These are phyloP conservation scores for Perca fluviatilis DNA, from an alignment of 2,113 vertebrate species.

Conservation along the genomic window DNA sequence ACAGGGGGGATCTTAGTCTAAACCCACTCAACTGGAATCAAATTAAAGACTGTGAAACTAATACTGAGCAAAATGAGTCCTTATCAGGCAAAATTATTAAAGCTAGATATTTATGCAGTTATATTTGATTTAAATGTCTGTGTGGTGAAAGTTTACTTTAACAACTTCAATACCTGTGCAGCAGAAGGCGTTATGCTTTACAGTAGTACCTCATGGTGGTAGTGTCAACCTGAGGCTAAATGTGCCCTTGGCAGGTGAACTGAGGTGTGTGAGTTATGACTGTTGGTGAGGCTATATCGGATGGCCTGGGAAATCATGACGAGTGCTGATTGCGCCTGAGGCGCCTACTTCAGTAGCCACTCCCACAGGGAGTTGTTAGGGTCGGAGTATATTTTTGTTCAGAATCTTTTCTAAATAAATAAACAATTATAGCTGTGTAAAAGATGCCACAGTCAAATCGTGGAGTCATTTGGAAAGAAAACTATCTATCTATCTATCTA, in stretches of 20 bases:
- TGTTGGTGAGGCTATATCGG: constrained; percentile 48
- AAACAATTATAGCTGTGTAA: not conserved
- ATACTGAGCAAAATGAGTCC: constrained; percentile 4
- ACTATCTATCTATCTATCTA: no score
- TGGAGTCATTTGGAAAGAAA: no score
- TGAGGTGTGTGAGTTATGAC: constrained; percentile 56
- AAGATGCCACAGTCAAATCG: not conserved
- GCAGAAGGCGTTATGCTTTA: constrained; percentile 22
- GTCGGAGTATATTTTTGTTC: constrained; percentile 11
- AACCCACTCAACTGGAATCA: constrained; percentile 30
- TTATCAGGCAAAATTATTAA: not conserved
- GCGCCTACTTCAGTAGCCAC: constrained; percentile 47
- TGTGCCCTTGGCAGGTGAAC: constrained; percentile 60
- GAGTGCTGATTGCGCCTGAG: constrained; percentile 40
- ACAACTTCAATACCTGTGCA: constrained; percentile 41
- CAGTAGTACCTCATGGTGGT: constrained; percentile 6
- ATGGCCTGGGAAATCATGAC: constrained; percentile 55
- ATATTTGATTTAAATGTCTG: constrained; percentile 17
- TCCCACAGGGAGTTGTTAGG: constrained; percentile 49
- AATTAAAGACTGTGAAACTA: constrained; percentile 31
- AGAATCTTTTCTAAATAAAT: constrained; percentile 38
- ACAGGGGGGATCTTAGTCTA: not conserved
- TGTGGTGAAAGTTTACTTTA: constrained; percentile 42
- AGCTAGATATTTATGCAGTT: not conserved
- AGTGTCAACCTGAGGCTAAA: constrained; percentile 64